phyloP scores from a whole-genome alignment of 1,140 invertebrate genomes.

The Calliphora vicina region DNA sequence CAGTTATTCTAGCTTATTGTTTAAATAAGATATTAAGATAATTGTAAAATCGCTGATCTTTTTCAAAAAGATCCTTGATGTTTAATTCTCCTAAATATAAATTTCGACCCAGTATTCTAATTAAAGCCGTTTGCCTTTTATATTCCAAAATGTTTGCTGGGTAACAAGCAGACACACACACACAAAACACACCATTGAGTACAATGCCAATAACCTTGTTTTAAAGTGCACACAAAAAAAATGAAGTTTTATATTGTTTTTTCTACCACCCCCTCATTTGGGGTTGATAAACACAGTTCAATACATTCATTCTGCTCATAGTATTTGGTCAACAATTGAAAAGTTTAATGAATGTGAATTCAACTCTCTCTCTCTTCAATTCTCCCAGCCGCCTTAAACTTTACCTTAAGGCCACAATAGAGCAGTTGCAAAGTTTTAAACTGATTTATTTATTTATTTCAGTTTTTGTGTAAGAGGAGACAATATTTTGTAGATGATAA shows the following conservation, averaged over 20 bases:
- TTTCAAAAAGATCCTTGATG: too few relatives aligned
- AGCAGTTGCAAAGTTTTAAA: not conserved
- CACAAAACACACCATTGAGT: not conserved
- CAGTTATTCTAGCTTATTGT: too few relatives aligned
- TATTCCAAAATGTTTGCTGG: not conserved
- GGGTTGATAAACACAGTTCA: not conserved
- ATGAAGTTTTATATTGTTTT: not conserved
- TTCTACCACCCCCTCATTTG: not conserved
- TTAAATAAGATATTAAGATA: too few relatives aligned
- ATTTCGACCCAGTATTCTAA: too few relatives aligned
- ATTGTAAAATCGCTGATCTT: too few relatives aligned
- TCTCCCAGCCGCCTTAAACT: not conserved
- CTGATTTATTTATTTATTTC: not conserved
- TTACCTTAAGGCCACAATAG: not conserved
- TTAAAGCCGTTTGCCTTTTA: too few relatives aligned
- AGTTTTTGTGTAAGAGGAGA: not conserved
- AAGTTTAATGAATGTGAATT: not conserved
- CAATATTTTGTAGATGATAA: not conserved
- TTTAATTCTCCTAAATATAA: too few relatives aligned
- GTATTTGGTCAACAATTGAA: constrained; percentile 9
- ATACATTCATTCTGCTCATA: not conserved
- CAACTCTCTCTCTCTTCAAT: not conserved
- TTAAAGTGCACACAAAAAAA: not conserved
- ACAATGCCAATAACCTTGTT: not conserved
- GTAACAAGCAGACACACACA: not conserved